phyloP scores from a whole-genome alignment of 2,113 vertebrate species.

The Aepyceros melampus region DNA sequence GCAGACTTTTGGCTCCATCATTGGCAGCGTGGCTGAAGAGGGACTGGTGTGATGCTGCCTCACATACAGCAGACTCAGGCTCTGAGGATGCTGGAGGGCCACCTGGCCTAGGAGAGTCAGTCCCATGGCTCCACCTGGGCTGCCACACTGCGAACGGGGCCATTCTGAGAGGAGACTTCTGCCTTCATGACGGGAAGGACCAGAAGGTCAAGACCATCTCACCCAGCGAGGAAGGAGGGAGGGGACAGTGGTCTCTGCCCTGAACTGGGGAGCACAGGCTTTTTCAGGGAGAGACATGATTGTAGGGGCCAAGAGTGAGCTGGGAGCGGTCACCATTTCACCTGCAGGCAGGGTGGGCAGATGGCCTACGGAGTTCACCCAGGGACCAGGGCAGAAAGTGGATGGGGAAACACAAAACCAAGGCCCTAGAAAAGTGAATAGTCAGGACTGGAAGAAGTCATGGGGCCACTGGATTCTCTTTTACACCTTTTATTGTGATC shows the following conservation, averaged over 20 bases:
- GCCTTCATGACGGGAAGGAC: neutral
- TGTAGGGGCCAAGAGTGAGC: neutral
- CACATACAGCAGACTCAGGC: neutral
- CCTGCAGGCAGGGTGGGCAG: neutral
- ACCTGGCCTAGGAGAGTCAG: neutral
- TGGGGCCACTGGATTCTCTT: neutral
- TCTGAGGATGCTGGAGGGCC: neutral
- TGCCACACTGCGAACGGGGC: neutral
- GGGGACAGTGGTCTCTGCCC: slow-evolving; percentile 32
- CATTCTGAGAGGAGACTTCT: neutral
- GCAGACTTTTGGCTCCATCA: neutral
- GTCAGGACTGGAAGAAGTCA: neutral
- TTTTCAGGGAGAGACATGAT: neutral
- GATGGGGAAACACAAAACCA: neutral
- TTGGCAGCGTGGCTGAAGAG: neutral
- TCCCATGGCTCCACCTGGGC: neutral
- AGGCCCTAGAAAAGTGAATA: neutral
- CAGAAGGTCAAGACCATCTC: slow-evolving; percentile 65
- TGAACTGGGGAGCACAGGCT: neutral
- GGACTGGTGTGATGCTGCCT: neutral
- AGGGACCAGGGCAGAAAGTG: neutral
- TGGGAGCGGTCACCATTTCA: fast-evolving
- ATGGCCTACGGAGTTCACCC: neutral
- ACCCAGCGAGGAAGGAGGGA: slow-evolving; percentile 73
- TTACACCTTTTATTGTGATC: neutral